Evolutionary conservation across 2,113 vertebrate species (phyloP), one percentile per base, ranked within the genome.

Genomic region (Phycodurus eques): DNA sequence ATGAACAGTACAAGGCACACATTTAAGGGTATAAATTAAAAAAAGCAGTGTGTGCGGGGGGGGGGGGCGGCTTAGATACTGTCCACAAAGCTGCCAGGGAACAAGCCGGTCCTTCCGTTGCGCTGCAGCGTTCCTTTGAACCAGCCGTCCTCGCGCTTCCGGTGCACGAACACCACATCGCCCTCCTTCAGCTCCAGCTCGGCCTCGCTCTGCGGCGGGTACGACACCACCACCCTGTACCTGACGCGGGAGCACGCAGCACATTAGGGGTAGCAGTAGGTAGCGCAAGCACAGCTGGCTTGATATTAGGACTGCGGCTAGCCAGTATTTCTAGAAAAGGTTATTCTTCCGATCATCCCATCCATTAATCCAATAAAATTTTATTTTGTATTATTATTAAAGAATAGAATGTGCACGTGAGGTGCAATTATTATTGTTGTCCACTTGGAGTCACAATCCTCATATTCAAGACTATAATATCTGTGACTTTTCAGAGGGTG

Each of bases 181-280:
- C 98, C 98, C 90, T 99, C 98, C 88, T 98, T 99, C 31, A 99
- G 96, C 85, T 99, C 98, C 86, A 99, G 95, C 90, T 99, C 98
- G 0, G 97, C 97, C 90, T 98, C 98, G 0, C 98, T 99, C 91
- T 99, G 98, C 10, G 98, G 96, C 77, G 98, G 98, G 77, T 99
- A 99, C 11, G 98, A 98, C 17, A 99, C 97, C 90, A 98, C 94
- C 84, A 98, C 98, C 49, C 96, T 92, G 92, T 96, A 98, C 92
- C 98, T 99, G 91, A 1, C 64, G 79, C 75, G 69, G 42, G 78
- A 35, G 73, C 27, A 27, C 27, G 27, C 27, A 68, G 19, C 61
- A 20, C 12, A 43, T 51, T 51, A 63, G 53, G 42, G 35, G 57
- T 9, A 68, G 6, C 31, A 44, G 42, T 27, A 27, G 27, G 27